A percentile compares a stretch with the other conserved stretches of the same genome.
phyloP scores from a whole-genome alignment of 2,888 invertebrate species.

The Aleiodes leptofemur region DNA sequence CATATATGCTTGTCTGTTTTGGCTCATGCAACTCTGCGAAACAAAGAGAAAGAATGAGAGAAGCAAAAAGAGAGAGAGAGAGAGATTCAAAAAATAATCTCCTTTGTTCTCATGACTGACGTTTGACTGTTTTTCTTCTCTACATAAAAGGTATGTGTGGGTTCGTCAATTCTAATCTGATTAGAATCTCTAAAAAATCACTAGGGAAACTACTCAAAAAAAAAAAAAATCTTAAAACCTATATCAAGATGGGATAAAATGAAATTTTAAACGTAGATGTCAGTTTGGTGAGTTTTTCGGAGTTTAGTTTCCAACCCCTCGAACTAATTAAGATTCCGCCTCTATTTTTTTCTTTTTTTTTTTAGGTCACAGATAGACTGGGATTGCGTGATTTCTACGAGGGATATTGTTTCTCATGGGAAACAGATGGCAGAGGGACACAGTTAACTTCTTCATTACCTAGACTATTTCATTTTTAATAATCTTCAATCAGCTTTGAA shows the following conservation, averaged over 20 bases:
- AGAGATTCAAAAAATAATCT: constrained; percentile 20
- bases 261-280: constrained; percentile 14
- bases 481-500: background rate
- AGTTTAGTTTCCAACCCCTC: constrained; percentile 20
- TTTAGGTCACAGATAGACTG: background rate
- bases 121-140: constrained; percentile 24
- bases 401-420: constrained; percentile 21
- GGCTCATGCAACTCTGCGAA: constrained; percentile 33
- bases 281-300: constrained; percentile 8
- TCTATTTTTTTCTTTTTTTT: background rate
- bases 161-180: constrained; percentile 9
- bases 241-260: background rate
- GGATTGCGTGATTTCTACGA: constrained; percentile 20
- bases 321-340: constrained; percentile 26
- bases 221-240: background rate
- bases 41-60: background rate
- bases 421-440: constrained; percentile 19
- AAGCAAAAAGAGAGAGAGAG: background rate
- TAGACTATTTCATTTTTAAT: background rate
- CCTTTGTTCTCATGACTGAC: constrained; percentile 33
- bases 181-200: constrained; percentile 24
- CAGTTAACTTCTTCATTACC: constrained; percentile 2
- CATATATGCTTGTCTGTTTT: constrained; percentile 24
- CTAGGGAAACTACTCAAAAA: constrained; percentile 16
- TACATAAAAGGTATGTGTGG: background rate